These are phyloP conservation scores for Bombus fervidus DNA, from an alignment of 1,140 invertebrate species.

Conservation along the genomic window DNA sequence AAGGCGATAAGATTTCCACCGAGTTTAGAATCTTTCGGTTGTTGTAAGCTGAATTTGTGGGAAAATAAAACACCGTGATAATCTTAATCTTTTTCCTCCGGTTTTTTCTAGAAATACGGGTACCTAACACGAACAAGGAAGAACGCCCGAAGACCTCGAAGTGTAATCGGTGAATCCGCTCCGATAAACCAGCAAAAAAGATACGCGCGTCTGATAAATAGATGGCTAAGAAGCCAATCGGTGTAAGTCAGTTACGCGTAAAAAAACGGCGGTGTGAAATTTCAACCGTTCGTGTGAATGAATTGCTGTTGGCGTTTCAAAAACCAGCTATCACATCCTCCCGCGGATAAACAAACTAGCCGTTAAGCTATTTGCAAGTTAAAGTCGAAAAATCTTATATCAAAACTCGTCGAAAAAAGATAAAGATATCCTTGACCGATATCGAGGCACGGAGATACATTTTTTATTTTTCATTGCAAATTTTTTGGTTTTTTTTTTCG, in stretches of 20 bases:
- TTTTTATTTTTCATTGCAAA: too few relatives aligned
- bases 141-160: slow-evolving; percentile 31
- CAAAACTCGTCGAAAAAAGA: too few relatives aligned
- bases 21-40: background rate
- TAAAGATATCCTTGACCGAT: too few relatives aligned
- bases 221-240: slow-evolving; percentile 40
- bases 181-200: slow-evolving; percentile 26
- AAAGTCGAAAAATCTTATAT: background rate
- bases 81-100: background rate
- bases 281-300: background rate
- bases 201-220: slow-evolving; percentile 16
- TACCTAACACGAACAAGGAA: background rate
- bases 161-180: slow-evolving; percentile 36
- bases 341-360: background rate
- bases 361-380: background rate
- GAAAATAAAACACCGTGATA: background rate
- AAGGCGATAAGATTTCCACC: background rate
- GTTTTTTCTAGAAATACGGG: background rate
- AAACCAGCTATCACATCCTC: background rate
- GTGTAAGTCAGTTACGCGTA: slow-evolving; percentile 30
- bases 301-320: background rate
- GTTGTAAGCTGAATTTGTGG: background rate
- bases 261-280: slow-evolving; percentile 11
- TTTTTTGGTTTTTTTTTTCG: too few relatives aligned
- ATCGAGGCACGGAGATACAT: too few relatives aligned